phyloP scores from a whole-genome alignment of 2,113 vertebrate genomes.

The Salminus brasiliensis region DNA sequence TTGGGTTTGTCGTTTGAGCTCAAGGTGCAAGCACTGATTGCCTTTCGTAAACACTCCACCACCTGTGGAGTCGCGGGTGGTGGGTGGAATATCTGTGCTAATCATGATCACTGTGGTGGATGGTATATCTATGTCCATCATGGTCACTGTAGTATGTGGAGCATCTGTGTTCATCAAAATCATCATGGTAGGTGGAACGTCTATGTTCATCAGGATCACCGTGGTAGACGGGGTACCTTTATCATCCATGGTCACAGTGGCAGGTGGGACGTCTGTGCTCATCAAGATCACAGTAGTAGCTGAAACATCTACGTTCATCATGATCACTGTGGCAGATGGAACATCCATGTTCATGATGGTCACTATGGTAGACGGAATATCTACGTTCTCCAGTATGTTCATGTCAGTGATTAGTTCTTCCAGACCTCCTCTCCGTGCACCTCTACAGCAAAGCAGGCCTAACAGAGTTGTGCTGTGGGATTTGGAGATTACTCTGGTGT shows the following conservation, averaged over 20 bases:
- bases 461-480: background rate
- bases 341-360: background rate
- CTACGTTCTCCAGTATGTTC: background rate
- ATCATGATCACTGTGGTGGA: background rate
- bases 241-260: background rate
- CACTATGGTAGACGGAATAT: background rate
- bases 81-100: too few species aligned
- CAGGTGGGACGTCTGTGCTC: background rate
- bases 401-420: background rate
- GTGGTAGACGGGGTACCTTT: too few species aligned
- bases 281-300: background rate
- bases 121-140: background rate
- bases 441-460: background rate
- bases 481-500: background rate
- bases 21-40: conserved; percentile 40
- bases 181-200: background rate
- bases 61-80: background rate
- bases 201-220: too few species aligned
- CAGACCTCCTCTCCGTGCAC: background rate
- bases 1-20: conserved; percentile 39
- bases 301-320: background rate
- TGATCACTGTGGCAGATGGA: background rate
- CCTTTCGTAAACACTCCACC: conserved; percentile 26
- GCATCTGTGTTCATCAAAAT: background rate
- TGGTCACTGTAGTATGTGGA: background rate